phyloP scores from a whole-genome alignment of 2,888 invertebrate genomes.

The Mellilla xanthometata region DNA sequence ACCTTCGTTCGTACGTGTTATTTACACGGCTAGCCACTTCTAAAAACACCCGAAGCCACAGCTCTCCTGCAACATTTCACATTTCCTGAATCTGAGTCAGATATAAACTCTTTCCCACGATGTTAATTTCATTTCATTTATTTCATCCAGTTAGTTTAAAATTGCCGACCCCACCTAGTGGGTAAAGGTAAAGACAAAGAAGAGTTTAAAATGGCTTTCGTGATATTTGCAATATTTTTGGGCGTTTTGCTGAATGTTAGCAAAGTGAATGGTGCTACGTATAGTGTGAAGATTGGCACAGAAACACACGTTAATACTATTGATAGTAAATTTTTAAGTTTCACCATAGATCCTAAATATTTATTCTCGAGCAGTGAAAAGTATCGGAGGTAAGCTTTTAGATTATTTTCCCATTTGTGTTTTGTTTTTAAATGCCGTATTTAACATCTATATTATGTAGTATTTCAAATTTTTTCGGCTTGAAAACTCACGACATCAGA shows the following conservation, averaged over 20 bases:
- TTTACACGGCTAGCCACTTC: not conserved
- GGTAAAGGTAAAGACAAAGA: too few relatives aligned
- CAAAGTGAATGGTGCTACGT: constrained; percentile 58
- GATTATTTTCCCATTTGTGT: too few relatives aligned
- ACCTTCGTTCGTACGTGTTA: too few relatives aligned
- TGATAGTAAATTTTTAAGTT: constrained; percentile 87
- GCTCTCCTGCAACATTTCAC: constrained; percentile 32
- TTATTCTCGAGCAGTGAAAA: constrained; percentile 68
- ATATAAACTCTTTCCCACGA: constrained; percentile 37
- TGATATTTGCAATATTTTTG: constrained; percentile 25
- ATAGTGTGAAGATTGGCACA: constrained; percentile 81
- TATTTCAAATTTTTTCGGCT: too few relatives aligned
- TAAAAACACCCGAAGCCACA: constrained; percentile 13
- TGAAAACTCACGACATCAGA: too few relatives aligned
- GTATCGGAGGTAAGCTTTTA: constrained; percentile 47
- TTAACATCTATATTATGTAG: too few relatives aligned
- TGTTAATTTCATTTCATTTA: not conserved
- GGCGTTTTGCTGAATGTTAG: constrained; percentile 12
- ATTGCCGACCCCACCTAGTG: too few relatives aligned
- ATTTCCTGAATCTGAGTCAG: constrained; percentile 32
- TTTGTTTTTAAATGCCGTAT: not conserved
- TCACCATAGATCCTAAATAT: constrained; percentile 87
- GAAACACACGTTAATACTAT: constrained; percentile 85
- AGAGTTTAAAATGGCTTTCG: constrained; percentile 5
- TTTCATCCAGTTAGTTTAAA: not conserved